Evolutionary conservation across 2,113 vertebrate species (phyloP), one percentile per base, ranked within the genome.

Genomic region (Callipepla squamata): DNA sequence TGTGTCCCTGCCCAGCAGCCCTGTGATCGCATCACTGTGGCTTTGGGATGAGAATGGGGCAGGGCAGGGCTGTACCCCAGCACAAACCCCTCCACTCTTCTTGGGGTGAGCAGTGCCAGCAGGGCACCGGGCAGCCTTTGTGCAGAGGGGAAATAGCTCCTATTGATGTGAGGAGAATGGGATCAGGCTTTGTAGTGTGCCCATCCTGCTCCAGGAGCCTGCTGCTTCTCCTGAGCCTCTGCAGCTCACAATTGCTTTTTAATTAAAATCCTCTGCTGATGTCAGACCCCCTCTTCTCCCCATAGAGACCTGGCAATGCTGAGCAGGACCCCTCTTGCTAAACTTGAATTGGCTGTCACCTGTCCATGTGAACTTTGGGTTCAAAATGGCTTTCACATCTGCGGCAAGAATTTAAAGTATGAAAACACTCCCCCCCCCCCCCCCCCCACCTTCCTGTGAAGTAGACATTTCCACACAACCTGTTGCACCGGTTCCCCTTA

Each of bases 381-480:
- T 91, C 61, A 63, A 47, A 78, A 77, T 34, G 48, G 28, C 14
- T 89, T 93, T 89, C 65, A 19, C 61, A 80, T 74, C 81, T 67
- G 85, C 44, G 23, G 50, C 47, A 92, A 70, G 85, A 95, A 96
- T 95, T 67, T 86, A 15, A 95, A 84, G 65, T 40, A 86, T 92
- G 94, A 78, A 70, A 88, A 9, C 10, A 7, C 47, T 70, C n/a
- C 68, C n/a, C n/a, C n/a, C n/a, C n/a, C n/a, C n/a, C n/a, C n/a
- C 30, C 88, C 45, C n/a, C 44, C 30, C 38, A 4, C 53, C 63
- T 40, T 36, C 11, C 72, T 3, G 72, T 70, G 58, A 53, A 12
- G 87, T n/a, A 92, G 76, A 80, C 63, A 72, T 80, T 94, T 91
- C 87, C 82, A 88, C 87, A 78, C 93, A 96, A 95, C 96, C 96